Evolutionary conservation across 2,113 vertebrate genomes (phyloP).

Genomic region (Gymnogyps californianus): DNA sequence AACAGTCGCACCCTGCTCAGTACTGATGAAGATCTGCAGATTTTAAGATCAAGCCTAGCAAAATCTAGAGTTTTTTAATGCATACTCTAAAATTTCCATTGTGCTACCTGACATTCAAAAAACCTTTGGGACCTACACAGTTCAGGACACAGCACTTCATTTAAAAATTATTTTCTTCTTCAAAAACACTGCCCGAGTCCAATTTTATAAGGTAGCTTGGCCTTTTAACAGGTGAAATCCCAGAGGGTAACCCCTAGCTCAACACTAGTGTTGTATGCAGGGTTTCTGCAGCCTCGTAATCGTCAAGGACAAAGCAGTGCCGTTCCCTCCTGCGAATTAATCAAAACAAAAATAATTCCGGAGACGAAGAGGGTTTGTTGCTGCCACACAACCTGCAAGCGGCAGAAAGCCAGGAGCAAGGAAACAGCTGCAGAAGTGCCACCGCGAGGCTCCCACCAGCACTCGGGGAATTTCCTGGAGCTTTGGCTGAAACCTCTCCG

Average conservation of each 20-base stretch:
- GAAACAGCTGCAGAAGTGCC: background rate
- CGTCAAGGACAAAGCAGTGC: background rate
- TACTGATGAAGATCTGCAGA: accelerated
- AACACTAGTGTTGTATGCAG: accelerated
- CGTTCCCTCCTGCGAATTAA: background rate
- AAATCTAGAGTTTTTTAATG: background rate
- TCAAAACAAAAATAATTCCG: background rate
- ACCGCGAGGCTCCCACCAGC: background rate
- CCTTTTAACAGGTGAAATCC: background rate
- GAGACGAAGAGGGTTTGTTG: background rate
- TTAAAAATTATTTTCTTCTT: background rate
- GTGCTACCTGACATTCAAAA: background rate
- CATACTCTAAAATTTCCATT: background rate
- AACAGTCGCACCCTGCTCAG: background rate
- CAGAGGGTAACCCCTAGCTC: background rate
- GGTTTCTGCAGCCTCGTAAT: background rate
- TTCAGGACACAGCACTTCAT: background rate
- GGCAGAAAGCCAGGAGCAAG: background rate
- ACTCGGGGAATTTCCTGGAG: background rate
- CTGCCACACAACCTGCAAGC: accelerated
- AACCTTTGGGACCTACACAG: background rate
- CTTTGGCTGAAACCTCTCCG: accelerated
- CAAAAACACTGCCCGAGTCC: background rate
- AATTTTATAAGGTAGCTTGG: background rate
- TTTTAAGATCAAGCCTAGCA: background rate